phyloP scores from a whole-genome alignment of 2,797 vertebrate species.

The Pangasius djambal region DNA sequence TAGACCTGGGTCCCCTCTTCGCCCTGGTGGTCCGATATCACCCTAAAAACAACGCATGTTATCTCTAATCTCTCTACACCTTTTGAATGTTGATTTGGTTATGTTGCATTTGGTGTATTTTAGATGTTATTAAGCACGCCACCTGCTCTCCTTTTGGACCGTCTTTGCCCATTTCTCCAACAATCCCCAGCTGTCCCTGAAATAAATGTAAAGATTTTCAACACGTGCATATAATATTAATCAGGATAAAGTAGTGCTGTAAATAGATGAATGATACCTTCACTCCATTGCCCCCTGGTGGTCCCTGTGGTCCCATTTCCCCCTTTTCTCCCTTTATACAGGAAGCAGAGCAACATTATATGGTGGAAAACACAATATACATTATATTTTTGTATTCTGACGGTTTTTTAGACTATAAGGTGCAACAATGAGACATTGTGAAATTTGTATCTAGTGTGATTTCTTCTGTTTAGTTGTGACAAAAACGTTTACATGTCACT shows the following conservation, averaged over 20 bases:
- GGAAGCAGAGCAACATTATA: neutral
- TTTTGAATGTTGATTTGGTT: neutral
- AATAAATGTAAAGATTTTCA: conserved; percentile 35
- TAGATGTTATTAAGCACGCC: conserved; percentile 28
- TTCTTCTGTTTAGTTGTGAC: neutral
- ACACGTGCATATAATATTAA: neutral
- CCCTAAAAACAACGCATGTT: conserved; percentile 68
- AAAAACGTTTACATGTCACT: neutral
- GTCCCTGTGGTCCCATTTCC: conserved; percentile 69
- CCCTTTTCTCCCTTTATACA: conserved; percentile 75
- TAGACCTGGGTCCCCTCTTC: conserved; percentile 69
- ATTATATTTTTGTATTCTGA: neutral
- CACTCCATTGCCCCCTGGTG: conserved; percentile 72
- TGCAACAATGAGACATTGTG: neutral
- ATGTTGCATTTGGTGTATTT: neutral
- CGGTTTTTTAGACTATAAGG: neutral
- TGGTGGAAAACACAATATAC: neutral
- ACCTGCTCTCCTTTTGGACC: conserved; percentile 83
- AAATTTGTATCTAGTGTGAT: neutral
- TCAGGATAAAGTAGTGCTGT: neutral
- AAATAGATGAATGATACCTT: conserved; percentile 68
- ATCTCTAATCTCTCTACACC: neutral
- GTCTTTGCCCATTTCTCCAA: conserved; percentile 64
- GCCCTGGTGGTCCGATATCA: conserved; percentile 71
- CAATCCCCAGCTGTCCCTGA: conserved; percentile 73